Evolutionary conservation across 2,113 vertebrate genomes (phyloP).

Genomic region (Salminus brasiliensis): DNA sequence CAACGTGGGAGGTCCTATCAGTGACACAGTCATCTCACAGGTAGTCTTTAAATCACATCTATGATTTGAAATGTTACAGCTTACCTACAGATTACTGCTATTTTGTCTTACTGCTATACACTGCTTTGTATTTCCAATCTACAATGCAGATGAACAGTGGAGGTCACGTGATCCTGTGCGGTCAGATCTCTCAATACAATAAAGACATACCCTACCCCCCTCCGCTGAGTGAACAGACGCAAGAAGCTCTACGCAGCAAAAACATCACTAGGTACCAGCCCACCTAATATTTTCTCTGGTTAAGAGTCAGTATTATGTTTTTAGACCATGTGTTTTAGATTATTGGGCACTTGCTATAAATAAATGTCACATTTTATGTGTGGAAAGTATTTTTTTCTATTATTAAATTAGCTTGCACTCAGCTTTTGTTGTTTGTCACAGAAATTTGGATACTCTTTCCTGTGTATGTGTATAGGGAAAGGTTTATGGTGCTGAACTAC

Average conservation of each 20-base stretch:
- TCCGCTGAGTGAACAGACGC: slow-evolving; percentile 75
- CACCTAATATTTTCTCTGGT: background rate
- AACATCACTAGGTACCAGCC: slow-evolving; percentile 82
- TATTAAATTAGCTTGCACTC: no score
- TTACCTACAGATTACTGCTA: background rate
- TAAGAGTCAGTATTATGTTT: background rate
- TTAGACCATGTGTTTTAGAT: no score
- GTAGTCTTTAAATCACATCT: slow-evolving; percentile 46
- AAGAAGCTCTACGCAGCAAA: slow-evolving; percentile 73
- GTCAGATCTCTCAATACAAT: slow-evolving; percentile 97
- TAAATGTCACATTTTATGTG: background rate
- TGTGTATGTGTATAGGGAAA: slow-evolving; percentile 75
- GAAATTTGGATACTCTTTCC: background rate
- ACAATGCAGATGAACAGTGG: slow-evolving; percentile 83
- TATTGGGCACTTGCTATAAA: no score
- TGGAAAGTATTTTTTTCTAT: background rate
- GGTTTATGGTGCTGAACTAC: slow-evolving; percentile 88
- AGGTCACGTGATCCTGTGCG: slow-evolving; percentile 90
- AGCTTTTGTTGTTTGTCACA: background rate
- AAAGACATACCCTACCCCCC: slow-evolving; percentile 93
- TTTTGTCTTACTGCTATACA: background rate
- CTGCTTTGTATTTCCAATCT: no score
- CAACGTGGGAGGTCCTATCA: slow-evolving; percentile 92
- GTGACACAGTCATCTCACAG: slow-evolving; percentile 84
- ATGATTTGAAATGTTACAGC: background rate